These are phyloP conservation scores for Plagodis pulveraria DNA, from an alignment of 2,888 invertebrate genomes.

Conservation along the genomic window DNA sequence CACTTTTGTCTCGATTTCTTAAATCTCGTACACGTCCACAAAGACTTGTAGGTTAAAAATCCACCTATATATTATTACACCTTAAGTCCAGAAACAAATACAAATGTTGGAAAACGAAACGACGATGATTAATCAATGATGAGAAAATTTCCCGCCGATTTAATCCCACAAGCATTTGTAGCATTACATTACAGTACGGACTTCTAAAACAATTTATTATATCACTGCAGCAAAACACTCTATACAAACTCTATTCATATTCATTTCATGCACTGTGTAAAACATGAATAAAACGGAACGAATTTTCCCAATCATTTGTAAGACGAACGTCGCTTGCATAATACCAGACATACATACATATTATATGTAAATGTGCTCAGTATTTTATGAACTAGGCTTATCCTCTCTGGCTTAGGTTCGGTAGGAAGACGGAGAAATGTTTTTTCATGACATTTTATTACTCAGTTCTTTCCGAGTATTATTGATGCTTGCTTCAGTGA, in stretches of 20 bases:
- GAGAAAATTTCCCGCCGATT: too few relatives aligned
- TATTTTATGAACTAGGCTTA: constrained; percentile 13
- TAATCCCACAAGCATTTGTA: too few relatives aligned
- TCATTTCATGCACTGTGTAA: constrained; percentile 2
- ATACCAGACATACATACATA: constrained; percentile 8
- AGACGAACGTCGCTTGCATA: constrained; percentile 9
- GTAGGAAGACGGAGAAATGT: background rate
- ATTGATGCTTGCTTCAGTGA: too few relatives aligned
- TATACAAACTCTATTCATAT: background rate
- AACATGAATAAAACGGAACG: background rate
- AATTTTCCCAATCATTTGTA: background rate
- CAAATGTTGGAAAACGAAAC: too few relatives aligned
- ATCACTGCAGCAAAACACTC: background rate
- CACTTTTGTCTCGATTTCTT: too few relatives aligned
- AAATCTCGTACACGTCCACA: too few relatives aligned
- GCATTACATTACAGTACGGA: too few relatives aligned
- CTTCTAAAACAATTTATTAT: too few relatives aligned
- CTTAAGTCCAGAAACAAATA: too few relatives aligned
- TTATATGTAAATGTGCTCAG: constrained; percentile 5
- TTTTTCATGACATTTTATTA: constrained; percentile 1
- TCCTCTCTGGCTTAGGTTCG: constrained; percentile 2
- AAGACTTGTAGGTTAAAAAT: too few relatives aligned
- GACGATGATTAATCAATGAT: too few relatives aligned
- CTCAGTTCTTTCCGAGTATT: background rate
- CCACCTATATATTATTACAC: too few relatives aligned